Base-by-base conservation (phyloP, 2,113 vertebrate species). In the Amblyopsis rosae region DNA sequence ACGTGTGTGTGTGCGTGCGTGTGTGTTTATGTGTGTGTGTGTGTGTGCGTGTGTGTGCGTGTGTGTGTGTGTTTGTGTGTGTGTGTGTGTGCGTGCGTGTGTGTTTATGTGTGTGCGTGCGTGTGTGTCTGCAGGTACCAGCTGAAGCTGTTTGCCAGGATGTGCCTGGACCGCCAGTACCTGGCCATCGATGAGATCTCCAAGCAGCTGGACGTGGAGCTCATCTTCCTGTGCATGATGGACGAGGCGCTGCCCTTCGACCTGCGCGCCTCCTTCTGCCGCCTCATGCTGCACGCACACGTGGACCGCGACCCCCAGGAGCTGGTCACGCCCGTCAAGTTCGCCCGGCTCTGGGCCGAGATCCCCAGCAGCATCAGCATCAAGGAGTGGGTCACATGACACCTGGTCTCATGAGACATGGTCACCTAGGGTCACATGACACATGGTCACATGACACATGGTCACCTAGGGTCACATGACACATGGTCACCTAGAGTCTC, bases 101-200 rank as follows among this genome's bases (percentile, higher is more conserved):
- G 57, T 59, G 57, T 59, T 8, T 33, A 32, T 49, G 33, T 67
- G 54, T 67, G 65, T 56, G 45, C 59, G 66, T 59, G 10, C 15
- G 17, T 62, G 33, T 41, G 26, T 48, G 61, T 59, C 6, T 7
- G 46, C 67, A 99, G 98, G 88, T 99, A 99, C 88, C 98, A 99
- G 92, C 89, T 99, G 87, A 98, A 99, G 89, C 94, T 99, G 41
- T 99, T 95, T 76, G 96, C 98, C 58, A 94, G 95, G 49, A 99
- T 99, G 96, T 99, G 97, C 86, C 90, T 98, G 90, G 98, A 99
- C 90, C 95, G 98, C 32, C 98, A 99, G 86, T 99, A 99, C 77
- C 79, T 99, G 82, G 98, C 97, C 77, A 99, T 99, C 3, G 94
- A 98, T 3, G 96, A 97, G 90, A 99, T 99, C 88, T 98, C 98